Evolutionary conservation across 2,113 vertebrate genomes (phyloP).

Genomic region (Atractosteus spatula): DNA sequence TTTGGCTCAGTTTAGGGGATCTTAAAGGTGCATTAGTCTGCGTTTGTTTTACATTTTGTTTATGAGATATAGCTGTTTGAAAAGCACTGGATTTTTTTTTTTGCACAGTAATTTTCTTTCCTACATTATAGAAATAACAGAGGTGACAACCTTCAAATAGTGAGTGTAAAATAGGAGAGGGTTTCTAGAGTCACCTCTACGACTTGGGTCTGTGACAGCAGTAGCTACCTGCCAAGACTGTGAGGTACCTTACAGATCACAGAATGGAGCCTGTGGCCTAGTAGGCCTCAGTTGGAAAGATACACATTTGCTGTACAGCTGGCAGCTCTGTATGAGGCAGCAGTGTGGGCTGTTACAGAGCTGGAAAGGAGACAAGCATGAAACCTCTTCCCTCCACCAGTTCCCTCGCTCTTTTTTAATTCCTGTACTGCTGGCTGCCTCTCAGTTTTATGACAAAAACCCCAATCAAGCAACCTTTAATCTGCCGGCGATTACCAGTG

Average conservation of each 20-base stretch:
- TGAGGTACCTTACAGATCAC: slow-evolving; percentile 84
- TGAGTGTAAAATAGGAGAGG: slow-evolving; percentile 41
- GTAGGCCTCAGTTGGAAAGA: slow-evolving; percentile 86
- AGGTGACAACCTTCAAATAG: slow-evolving; percentile 34
- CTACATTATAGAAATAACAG: slow-evolving; percentile 49
- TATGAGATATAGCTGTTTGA: neutral
- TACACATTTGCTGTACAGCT: slow-evolving; percentile 99
- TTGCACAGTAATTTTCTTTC: slow-evolving; percentile 42
- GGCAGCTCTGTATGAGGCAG: slow-evolving; percentile 97
- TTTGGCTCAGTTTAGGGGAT: slow-evolving; percentile 40
- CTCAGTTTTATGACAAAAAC: slow-evolving; percentile 80
- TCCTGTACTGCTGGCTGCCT: slow-evolving; percentile 77
- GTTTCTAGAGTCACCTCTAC: slow-evolving; percentile 92
- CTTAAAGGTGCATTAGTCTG: neutral
- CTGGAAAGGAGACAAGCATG: slow-evolving; percentile 88
- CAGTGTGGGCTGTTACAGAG: slow-evolving; percentile 91
- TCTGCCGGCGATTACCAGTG: slow-evolving; percentile 83
- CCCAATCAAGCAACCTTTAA: slow-evolving; percentile 84
- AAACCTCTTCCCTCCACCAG: slow-evolving; percentile 86
- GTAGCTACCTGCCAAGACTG: slow-evolving; percentile 88
- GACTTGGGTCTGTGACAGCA: slow-evolving; percentile 90
- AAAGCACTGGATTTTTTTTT: slow-evolving; percentile 20
- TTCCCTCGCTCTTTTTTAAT: slow-evolving; percentile 57
- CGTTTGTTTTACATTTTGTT: neutral
- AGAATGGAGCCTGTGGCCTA: slow-evolving; percentile 87